Evolutionary conservation across 2,113 vertebrate genomes (phyloP).

Genomic region (Megaleporinus macrocephalus): DNA sequence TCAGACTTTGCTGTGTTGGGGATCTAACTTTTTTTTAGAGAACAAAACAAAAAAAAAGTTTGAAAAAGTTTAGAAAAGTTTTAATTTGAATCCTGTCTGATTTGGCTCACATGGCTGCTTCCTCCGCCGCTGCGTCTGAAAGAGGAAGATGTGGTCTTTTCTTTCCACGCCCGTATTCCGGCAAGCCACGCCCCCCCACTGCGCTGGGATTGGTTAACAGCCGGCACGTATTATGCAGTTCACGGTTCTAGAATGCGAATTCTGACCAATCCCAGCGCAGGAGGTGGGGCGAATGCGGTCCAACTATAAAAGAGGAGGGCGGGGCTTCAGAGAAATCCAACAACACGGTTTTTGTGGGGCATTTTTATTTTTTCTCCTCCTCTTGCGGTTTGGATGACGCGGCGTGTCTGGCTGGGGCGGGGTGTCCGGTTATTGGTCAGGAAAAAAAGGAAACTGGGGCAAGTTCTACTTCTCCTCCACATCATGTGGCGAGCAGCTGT

Average conservation of each 20-base stretch:
- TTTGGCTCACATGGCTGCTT: too few relatives aligned
- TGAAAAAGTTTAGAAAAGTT: too few relatives aligned
- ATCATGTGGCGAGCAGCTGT: not conserved
- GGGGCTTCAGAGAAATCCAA: not conserved
- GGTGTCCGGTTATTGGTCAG: constrained; percentile 65
- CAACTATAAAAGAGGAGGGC: not conserved
- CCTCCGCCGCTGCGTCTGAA: not conserved
- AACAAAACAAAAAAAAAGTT: too few relatives aligned
- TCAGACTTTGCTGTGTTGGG: too few relatives aligned
- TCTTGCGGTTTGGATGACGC: constrained; percentile 32
- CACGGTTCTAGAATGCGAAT: too few relatives aligned
- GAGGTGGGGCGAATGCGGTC: not conserved
- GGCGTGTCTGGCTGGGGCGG: constrained; percentile 57
- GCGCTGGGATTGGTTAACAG: not conserved
- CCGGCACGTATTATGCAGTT: too few relatives aligned
- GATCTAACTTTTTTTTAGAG: too few relatives aligned
- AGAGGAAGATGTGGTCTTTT: constrained; percentile 1
- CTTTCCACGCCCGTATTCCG: not conserved
- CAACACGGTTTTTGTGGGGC: too few relatives aligned
- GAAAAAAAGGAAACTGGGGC: constrained; percentile 30
- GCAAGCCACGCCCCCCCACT: too few relatives aligned
- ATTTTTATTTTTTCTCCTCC: not conserved
- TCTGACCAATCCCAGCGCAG: too few relatives aligned
- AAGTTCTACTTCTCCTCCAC: constrained; percentile 34
- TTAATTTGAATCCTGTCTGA: too few relatives aligned